Evolutionary conservation across 1,140 invertebrate genomes (phyloP).

Genomic region (Rhizoglyphus robini): DNA sequence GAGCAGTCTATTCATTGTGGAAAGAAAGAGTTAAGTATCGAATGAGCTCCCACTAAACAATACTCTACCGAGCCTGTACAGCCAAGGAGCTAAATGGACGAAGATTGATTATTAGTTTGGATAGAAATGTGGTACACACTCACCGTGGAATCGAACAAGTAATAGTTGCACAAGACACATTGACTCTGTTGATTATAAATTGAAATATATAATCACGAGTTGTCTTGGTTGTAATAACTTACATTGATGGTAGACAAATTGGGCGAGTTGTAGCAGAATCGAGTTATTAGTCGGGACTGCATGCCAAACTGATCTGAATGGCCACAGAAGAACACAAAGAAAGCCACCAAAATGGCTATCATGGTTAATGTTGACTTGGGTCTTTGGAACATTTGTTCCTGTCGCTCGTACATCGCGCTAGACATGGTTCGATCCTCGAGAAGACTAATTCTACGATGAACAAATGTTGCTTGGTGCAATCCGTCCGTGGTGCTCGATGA

Average conservation of each 20-base stretch:
- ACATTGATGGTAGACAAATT: conserved; percentile 18
- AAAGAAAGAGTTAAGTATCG: background rate
- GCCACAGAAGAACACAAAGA: background rate
- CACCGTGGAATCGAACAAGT: conserved; percentile 16
- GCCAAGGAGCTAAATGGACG: conserved; percentile 11
- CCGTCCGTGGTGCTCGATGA: background rate
- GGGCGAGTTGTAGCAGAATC: conserved; percentile 20
- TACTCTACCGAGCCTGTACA: conserved; percentile 22
- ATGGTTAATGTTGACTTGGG: background rate
- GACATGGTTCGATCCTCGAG: background rate
- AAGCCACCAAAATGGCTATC: background rate
- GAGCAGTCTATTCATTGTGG: background rate
- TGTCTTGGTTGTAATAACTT: background rate
- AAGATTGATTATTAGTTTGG: background rate
- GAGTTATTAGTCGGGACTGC: background rate
- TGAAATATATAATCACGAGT: conserved; percentile 1
- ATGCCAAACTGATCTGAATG: background rate
- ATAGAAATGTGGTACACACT: background rate
- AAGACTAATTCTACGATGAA: background rate
- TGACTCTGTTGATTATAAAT: conserved; percentile 16
- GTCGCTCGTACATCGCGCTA: background rate
- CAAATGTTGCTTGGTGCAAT: too few species aligned
- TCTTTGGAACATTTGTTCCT: background rate
- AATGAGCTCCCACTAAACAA: background rate
- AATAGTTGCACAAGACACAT: conserved; percentile 20